Base-by-base conservation (phyloP, 1,140 invertebrate genomes). In the Drosophila pseudoobscura region DNA sequence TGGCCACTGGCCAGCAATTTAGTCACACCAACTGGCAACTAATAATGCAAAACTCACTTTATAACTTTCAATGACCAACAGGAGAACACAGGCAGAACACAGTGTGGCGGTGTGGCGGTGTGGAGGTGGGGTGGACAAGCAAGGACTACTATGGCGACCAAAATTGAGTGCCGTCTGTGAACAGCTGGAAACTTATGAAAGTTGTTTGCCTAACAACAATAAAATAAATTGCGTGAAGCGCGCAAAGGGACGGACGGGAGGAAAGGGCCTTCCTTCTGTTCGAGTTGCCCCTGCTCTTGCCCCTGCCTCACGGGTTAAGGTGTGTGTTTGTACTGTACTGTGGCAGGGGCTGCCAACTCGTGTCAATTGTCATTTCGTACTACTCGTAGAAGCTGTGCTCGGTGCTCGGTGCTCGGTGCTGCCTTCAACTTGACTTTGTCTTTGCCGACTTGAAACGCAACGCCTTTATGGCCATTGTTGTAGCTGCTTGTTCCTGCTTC, bases 181-280 rank as follows among this genome's bases (percentile, higher is more conserved):
- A 85, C 80, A 84, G 80, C 80, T 83, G 80, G 52, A 73, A 84
- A 84, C 76, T 84, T 84, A 84, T 84, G 80, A 80, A 84, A 84
- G 61, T 84, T 84, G 80, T 84, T 84, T 80, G 80, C 80, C 80
- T 73, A 84, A 84, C 80, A 84, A 85, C 80, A 84, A 84, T 84
- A 84, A 84, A 84, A 84, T 84, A 84, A 84, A 84, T 84, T 84
- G 80, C 74, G 80, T 73, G 68, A 85, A 72, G 80, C 78, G 46
- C 71, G 41, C 26, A 51, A 17, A 17, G 54, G 17, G 13, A 35
- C 3, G 35, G 5, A 26, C 5, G 6, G 5, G 17, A 13, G 24
- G 44, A 11, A 31, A 13, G 24, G 45, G 22, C 44, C 15, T 15
- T 55, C 24, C 29, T 39, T 3, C 35, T 9, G 8, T 35, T 35